Base-by-base conservation (phyloP, 2,113 vertebrate species). In the Dascyllus trimaculatus region DNA sequence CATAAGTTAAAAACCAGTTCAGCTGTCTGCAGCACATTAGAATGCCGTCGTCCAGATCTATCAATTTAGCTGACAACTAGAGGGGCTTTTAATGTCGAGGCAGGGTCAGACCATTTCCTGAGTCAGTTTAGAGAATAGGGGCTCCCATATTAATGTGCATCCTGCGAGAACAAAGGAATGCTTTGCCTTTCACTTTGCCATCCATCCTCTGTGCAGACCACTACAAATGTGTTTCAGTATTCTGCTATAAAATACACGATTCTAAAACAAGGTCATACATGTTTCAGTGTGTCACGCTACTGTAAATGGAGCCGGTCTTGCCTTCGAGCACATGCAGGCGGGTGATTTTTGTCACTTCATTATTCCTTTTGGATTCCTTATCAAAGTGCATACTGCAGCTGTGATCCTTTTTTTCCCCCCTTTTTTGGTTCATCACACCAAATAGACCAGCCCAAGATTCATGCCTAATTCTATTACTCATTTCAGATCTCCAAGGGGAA, bases 331-430 rank as follows among this genome's bases (percentile, higher is more conserved):
- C 61, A 78, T 75, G 57, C 24, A 56, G 69, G 58, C 48, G 53
- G 35, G 6, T 46, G 35, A 60, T 84, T 81, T 71, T 74, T 78
- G 65, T 65, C 67, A 71, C 71, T 88, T 80, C 63, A 54, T 66
- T 79, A 89, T 91, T 86, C 85, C 71, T 71, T 86, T 88, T 89
- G 69, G 82, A 83, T 80, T 75, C 53, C 74, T 74, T 76, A 82
- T 91, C 86, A 88, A 92, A 91, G 89, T 87, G 75, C 71, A 86
- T 86, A 89, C 40, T 60, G 69, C 4, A 22, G 59, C 81, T 85
- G 68, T 85, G 83, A 88, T 90, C 76, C 38, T 65, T 7, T 35
- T 29, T 35, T 35, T 29, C 26, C 5, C 5, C 5, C 5, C 29
- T 71, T 77, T 79, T 88, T 63, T 78, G 79, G 71, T 85, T 85